Evolutionary conservation across 1,140 invertebrate genomes (phyloP).

Genomic region (Thrips palmi): DNA sequence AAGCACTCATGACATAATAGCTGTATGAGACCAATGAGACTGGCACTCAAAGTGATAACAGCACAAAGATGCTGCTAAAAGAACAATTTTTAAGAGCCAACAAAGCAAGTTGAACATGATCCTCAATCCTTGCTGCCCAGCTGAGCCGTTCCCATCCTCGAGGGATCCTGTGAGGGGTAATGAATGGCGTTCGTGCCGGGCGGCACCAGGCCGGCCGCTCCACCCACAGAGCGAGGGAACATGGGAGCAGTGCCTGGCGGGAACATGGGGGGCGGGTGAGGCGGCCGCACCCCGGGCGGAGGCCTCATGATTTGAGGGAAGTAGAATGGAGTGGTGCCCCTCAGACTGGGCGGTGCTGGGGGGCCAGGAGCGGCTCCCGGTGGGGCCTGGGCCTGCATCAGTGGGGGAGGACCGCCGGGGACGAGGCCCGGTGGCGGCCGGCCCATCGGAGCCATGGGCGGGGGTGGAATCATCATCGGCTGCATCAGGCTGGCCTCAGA

Average conservation of each 20-base stretch:
- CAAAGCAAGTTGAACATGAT: too few species aligned
- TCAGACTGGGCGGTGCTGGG: conserved; percentile 16
- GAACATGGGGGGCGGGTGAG: conserved; percentile 16
- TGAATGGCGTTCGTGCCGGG: conserved; percentile 43
- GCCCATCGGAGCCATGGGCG: conserved; percentile 23
- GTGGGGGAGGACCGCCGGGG: conserved; percentile 32
- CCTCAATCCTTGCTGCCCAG: too few species aligned
- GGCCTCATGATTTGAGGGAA: conserved; percentile 29
- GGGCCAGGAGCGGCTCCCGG: conserved; percentile 19
- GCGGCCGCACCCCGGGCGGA: conserved; percentile 20
- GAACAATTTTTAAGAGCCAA: too few species aligned
- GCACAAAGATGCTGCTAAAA: too few species aligned
- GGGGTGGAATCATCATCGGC: conserved; percentile 31
- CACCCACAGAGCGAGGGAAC: conserved; percentile 26
- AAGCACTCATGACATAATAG: too few species aligned
- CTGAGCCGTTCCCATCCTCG: conserved; percentile 60
- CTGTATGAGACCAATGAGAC: too few species aligned
- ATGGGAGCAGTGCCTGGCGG: conserved; percentile 18
- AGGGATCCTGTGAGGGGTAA: conserved; percentile 90
- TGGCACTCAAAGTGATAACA: too few species aligned
- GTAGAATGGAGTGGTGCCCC: conserved; percentile 20
- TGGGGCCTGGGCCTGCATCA: conserved; percentile 28
- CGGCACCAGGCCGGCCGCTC: conserved; percentile 27
- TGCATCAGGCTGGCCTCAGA: conserved; percentile 30
- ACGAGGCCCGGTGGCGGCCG: conserved; percentile 40